These are phyloP conservation scores for Papilio glaucus DNA, from an alignment of 1,140 invertebrate genomes.

Conservation along the genomic window DNA sequence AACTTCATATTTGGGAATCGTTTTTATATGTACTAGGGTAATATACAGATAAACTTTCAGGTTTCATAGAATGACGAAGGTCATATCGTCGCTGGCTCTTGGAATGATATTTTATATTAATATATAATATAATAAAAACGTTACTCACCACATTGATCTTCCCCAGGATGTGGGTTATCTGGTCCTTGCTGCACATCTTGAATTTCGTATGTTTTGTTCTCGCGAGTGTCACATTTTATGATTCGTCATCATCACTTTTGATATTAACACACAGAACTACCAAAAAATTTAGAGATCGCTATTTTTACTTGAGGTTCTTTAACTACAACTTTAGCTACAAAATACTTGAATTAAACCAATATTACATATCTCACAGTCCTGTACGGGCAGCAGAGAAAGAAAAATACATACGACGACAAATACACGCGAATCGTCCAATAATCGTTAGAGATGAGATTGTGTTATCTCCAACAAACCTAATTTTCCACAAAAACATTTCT, in stretches of 20 bases:
- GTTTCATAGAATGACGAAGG: too few species aligned
- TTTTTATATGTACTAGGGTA: too few species aligned
- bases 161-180: conserved; percentile 75
- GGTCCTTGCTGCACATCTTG: conserved; percentile 80
- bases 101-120: too few species aligned
- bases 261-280: conserved; percentile 2
- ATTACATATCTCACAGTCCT: neutral
- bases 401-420: neutral
- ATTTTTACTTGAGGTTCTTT: conserved; percentile 44
- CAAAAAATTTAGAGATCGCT: conserved; percentile 16
- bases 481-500: conserved; percentile 27
- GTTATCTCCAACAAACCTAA: conserved; percentile 25
- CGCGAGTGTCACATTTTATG: conserved; percentile 57
- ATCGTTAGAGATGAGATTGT: conserved; percentile 16
- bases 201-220: conserved; percentile 38
- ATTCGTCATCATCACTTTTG: conserved; percentile 37
- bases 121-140: conserved; percentile 18
- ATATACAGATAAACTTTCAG: too few species aligned
- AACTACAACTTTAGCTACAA: too few species aligned
- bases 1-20: too few species aligned
- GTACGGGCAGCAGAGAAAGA: neutral
- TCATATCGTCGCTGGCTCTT: too few species aligned
- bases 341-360: conserved; percentile 7
- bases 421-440: too few species aligned
- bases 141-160: conserved; percentile 80